phyloP scores from a whole-genome alignment of 1,140 invertebrate species.

The Hyles euphorbiae region DNA sequence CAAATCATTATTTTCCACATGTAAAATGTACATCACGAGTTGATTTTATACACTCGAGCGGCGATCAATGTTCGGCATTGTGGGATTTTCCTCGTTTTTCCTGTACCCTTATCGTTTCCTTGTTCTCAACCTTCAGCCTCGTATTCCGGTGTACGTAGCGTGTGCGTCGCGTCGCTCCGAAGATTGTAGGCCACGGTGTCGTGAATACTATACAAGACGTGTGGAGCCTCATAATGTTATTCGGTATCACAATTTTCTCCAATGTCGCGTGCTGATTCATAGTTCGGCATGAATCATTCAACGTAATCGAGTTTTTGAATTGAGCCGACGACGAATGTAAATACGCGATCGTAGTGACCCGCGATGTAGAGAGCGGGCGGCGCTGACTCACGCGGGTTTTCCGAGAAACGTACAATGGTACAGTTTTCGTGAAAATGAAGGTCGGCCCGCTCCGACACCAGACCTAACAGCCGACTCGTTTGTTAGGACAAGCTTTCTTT shows the following conservation, averaged over 20 bases:
- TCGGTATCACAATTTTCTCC: slow-evolving; percentile 45
- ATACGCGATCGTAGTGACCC: slow-evolving; percentile 64
- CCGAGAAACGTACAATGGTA: slow-evolving; percentile 55
- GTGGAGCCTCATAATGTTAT: neutral
- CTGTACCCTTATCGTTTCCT: too few species aligned
- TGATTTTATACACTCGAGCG: too few species aligned
- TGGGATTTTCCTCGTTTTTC: too few species aligned
- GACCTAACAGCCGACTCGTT: too few species aligned
- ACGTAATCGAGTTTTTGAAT: slow-evolving; percentile 71
- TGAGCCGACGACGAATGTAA: slow-evolving; percentile 59
- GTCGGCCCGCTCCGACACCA: slow-evolving; percentile 26
- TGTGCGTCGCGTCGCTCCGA: too few species aligned
- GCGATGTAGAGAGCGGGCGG: slow-evolving; percentile 52
- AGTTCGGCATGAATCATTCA: slow-evolving; percentile 60
- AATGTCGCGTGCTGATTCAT: slow-evolving; percentile 63
- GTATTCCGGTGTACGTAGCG: too few species aligned
- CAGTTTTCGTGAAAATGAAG: slow-evolving; percentile 69
- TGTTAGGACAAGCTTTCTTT: slow-evolving; percentile 17
- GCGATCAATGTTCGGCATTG: too few species aligned
- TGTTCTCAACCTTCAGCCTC: too few species aligned
- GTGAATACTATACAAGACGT: too few species aligned
- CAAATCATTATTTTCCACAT: neutral
- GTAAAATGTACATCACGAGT: too few species aligned
- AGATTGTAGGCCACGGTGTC: too few species aligned
- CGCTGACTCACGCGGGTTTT: slow-evolving; percentile 70